These are phyloP conservation scores for Fregetta grallaria DNA, from an alignment of 2,113 vertebrate genomes.

Conservation along the genomic window DNA sequence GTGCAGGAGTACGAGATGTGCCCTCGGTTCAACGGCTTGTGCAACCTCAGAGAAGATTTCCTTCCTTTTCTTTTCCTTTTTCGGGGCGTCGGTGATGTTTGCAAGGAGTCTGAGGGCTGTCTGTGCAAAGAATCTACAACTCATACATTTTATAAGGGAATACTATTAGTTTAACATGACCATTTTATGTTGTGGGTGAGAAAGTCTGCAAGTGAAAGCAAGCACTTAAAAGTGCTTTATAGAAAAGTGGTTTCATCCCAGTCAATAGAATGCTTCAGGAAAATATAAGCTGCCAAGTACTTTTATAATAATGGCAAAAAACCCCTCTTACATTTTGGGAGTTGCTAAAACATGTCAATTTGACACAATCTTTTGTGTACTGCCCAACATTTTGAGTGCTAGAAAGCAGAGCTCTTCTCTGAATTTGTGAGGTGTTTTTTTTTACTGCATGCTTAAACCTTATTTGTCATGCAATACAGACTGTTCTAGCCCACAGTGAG, in stretches of 20 bases:
- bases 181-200: not conserved
- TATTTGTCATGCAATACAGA: conserved; percentile 45
- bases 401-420: not conserved
- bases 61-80: not conserved
- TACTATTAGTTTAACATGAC: not conserved
- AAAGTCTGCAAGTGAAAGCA: not conserved
- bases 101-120: not conserved
- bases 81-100: not conserved
- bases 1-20: accelerated
- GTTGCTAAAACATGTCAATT: not conserved
- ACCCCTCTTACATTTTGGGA: not conserved
- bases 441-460: not conserved
- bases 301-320: not conserved
- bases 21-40: not conserved
- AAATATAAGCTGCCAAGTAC: not conserved
- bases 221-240: not conserved
- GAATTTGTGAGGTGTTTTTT: not conserved
- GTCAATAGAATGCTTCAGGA: not conserved
- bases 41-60: not conserved
- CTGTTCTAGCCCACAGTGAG: conserved; percentile 29
- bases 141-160: not conserved
- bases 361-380: not conserved
- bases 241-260: not conserved
- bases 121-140: not conserved
- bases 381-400: not conserved